phyloP scores from a whole-genome alignment of 2,797 vertebrate species.

The Chiloscyllium punctatum region DNA sequence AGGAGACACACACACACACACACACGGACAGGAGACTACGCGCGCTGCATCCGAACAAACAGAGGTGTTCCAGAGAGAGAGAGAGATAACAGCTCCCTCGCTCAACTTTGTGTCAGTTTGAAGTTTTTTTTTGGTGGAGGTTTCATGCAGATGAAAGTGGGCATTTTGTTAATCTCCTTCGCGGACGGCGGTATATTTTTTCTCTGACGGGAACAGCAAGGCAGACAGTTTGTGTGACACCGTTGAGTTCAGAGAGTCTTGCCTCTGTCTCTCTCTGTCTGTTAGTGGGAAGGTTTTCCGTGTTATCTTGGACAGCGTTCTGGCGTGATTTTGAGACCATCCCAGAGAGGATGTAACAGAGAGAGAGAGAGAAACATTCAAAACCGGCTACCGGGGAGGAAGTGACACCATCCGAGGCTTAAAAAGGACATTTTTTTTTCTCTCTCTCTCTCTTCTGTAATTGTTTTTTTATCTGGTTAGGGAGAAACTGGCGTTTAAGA shows the following conservation, averaged over 20 bases:
- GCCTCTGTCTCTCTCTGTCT: neutral
- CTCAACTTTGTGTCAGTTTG: neutral
- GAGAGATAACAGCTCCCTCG: neutral
- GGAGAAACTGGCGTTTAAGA: neutral
- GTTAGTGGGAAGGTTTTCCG: neutral
- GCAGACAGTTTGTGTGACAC: neutral
- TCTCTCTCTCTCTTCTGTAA: neutral
- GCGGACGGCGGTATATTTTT: no score
- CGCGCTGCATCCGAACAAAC: neutral
- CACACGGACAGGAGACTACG: neutral
- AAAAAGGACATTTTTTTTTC: neutral
- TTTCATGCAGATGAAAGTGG: neutral
- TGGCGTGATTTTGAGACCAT: neutral
- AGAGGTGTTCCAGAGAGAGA: neutral
- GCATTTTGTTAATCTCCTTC: no score
- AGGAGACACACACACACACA: neutral
- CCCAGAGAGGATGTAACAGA: slow-evolving; percentile 23
- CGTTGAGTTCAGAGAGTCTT: neutral
- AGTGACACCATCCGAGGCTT: slow-evolving; percentile 27
- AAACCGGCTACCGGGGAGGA: slow-evolving; percentile 13
- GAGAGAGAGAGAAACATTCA: slow-evolving; percentile 6
- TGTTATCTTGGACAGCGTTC: neutral
- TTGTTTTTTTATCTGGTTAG: slow-evolving; percentile 7
- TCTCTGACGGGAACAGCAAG: no score
- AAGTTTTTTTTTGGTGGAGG: neutral